Conservation (phyloP, 2,888 invertebrate genomes). For the Drosophila imparisetae region DNA sequence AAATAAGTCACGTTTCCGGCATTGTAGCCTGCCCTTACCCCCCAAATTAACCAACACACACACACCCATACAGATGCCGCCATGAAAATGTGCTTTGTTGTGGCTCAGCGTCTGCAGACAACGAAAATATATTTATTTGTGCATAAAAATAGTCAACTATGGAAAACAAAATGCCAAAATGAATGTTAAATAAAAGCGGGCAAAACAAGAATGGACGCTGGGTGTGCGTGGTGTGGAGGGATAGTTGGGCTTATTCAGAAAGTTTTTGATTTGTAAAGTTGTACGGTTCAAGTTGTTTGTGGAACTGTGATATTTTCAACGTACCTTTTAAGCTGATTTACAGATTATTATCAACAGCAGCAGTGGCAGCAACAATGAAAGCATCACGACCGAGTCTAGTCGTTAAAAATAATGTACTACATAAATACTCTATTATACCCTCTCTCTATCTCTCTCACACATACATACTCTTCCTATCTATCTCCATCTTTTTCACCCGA, state of each 20-base stretch:
- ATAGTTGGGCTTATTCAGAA: constrained; percentile 30
- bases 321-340: constrained; percentile 74
- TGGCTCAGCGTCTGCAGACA: constrained; percentile 63
- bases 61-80: constrained; percentile 14
- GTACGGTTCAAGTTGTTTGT: constrained; percentile 57
- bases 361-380: constrained; percentile 10
- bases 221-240: background rate
- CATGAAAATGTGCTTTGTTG: constrained; percentile 69
- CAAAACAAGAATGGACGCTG: constrained; percentile 36
- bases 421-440: constrained; percentile 27
- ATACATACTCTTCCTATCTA: background rate
- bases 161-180: constrained; percentile 59
- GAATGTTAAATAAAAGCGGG: constrained; percentile 58
- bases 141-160: constrained; percentile 51
- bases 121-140: constrained; percentile 10
- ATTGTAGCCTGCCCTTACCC: constrained; percentile 21
- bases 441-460: background rate
- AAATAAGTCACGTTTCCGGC: constrained; percentile 79
- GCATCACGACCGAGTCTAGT: constrained; percentile 17
- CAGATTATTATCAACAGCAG: constrained; percentile 67
- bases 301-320: constrained; percentile 51
- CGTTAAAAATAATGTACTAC: constrained; percentile 41
- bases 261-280: constrained; percentile 71
- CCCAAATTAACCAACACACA: constrained; percentile 24
- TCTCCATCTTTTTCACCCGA: background rate